Evolutionary conservation across 2,888 invertebrate genomes (phyloP).

Genomic region (Acleris holmiana): DNA sequence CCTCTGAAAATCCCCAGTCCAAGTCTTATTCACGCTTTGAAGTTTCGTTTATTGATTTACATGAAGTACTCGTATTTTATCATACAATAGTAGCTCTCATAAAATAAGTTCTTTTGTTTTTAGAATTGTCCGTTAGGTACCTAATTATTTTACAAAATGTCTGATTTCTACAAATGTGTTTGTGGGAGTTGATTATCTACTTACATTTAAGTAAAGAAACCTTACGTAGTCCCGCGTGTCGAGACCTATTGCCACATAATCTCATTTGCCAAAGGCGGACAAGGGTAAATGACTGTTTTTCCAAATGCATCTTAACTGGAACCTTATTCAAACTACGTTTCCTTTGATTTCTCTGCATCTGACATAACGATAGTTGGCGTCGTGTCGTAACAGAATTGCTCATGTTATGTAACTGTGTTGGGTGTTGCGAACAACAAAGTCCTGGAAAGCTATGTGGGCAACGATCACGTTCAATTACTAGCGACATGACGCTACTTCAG

Average conservation of each 20-base stretch:
- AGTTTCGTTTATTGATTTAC: not conserved
- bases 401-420: not conserved
- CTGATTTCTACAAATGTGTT: not conserved
- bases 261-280: slow-evolving; percentile 31
- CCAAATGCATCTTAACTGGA: slow-evolving; percentile 9
- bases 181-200: slow-evolving; percentile 13
- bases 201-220: slow-evolving; percentile 17
- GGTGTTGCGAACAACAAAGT: not conserved
- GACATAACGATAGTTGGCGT: not conserved
- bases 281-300: slow-evolving; percentile 13
- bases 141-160: no score
- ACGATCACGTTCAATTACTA: slow-evolving; percentile 58
- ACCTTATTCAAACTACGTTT: slow-evolving; percentile 10
- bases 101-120: not conserved
- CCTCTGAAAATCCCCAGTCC: slow-evolving; percentile 24
- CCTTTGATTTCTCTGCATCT: not conserved
- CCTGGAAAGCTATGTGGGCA: slow-evolving; percentile 35
- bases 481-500: slow-evolving; percentile 46
- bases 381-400: not conserved
- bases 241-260: slow-evolving; percentile 29
- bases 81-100: not conserved
- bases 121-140: no score
- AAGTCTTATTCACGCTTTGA: slow-evolving; percentile 26
- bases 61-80: not conserved
- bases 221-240: slow-evolving; percentile 15